These are phyloP conservation scores for Dicycla oo DNA, from an alignment of 2,888 invertebrate genomes.

Conservation along the genomic window DNA sequence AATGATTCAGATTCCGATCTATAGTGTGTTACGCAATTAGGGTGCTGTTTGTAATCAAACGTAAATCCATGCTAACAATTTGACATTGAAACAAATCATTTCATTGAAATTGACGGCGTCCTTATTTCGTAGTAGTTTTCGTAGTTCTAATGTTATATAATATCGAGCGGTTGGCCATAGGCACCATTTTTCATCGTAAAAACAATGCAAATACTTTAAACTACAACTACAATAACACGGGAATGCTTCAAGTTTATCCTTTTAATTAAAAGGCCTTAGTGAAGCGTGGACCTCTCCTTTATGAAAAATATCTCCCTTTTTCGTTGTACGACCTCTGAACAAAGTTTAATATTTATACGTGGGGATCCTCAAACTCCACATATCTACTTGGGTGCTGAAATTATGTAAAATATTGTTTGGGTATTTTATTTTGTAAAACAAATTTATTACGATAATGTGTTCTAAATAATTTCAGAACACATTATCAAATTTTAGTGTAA, in stretches of 20 bases:
- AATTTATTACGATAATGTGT: too few species aligned
- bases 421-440: constrained; percentile 28
- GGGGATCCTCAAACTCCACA: constrained; percentile 5
- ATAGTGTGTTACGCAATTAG: too few species aligned
- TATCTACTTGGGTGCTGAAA: constrained; percentile 4
- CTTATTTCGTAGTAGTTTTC: not conserved
- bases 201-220: not conserved
- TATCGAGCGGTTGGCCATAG: too few species aligned
- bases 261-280: constrained; percentile 14
- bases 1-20: too few species aligned
- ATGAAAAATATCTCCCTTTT: constrained; percentile 31
- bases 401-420: constrained; percentile 32
- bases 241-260: constrained; percentile 5
- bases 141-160: not conserved
- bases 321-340: constrained; percentile 14
- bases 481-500: too few species aligned
- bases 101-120: too few species aligned
- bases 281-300: not conserved
- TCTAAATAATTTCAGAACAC: too few species aligned
- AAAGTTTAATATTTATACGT: constrained; percentile 42
- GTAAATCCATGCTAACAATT: not conserved
- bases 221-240: not conserved
- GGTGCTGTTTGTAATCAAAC: not conserved
- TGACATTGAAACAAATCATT: too few species aligned
- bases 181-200: not conserved